Evolutionary conservation across 2,113 vertebrate genomes (phyloP), one percentile per base, ranked within the genome.

Genomic region (Urocynchramus pylzowi): DNA sequence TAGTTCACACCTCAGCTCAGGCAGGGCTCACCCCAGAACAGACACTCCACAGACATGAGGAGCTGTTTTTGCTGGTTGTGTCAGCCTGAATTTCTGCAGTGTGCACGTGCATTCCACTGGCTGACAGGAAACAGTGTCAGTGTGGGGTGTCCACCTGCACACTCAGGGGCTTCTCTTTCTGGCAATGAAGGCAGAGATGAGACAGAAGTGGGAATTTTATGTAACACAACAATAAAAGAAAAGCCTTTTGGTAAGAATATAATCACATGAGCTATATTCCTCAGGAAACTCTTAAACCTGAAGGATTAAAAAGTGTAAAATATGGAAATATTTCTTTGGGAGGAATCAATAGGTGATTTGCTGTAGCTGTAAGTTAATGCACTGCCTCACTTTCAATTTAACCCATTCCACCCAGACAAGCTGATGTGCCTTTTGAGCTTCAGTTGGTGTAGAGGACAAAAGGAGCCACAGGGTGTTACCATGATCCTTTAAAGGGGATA

Each of bases 291-390:
- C 73, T 89, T 78, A 87, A 81, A 24, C 22, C 42, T 49, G 17
- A 75, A 84, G 69, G 74, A 78, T 73, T 83, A 85, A 56, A 79
- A 85, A 11, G 30, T 68, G 13, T 56, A 94, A 87, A 41, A 77
- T n/a, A 73, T 6, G 22, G 56, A 83, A 73, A 61, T 60, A 64
- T 84, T 86, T 90, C 19, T 60, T 75, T 41, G 35, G n/a, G 24
- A 87, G 19, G 49, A 87, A 92, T 78, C 57, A 59, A 56, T 24
- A 39, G 5, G 7, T 4, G 7, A 16, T 68, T 67, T 82, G 35
- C 27, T 79, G 45, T 26, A 81, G 10, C 22, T 60, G 12, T 78
- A 84, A 78, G 76, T 68, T 33, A 73, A 69, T 60, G 53, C 39
- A 73, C 18, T 56, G n/a, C 12, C 56, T 89, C 31, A 23, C 22